These are phyloP conservation scores for Herpetotheres cachinnans DNA, from an alignment of 2,113 vertebrate genomes.

Conservation along the genomic window DNA sequence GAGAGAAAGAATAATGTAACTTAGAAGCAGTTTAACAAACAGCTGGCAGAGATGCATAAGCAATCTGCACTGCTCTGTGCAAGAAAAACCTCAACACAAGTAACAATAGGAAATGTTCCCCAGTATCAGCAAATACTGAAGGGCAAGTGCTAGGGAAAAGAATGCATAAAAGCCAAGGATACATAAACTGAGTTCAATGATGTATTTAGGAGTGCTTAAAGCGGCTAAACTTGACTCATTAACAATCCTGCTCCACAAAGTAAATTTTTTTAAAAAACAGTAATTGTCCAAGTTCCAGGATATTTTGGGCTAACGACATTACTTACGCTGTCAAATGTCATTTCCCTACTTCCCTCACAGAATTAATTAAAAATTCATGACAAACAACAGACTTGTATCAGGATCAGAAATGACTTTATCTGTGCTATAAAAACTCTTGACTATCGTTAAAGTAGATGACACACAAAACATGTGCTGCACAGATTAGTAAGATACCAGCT, in stretches of 20 bases:
- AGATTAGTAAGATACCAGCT: background rate
- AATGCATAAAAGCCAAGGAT: background rate
- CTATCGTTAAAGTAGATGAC: background rate
- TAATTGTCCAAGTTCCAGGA: background rate
- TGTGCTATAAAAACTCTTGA: background rate
- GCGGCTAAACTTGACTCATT: background rate
- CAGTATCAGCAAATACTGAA: background rate
- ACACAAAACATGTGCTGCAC: background rate
- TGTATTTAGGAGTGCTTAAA: background rate
- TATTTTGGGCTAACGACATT: background rate
- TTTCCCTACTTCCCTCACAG: background rate
- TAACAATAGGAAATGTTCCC: background rate
- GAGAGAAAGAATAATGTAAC: background rate
- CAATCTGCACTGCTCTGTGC: background rate
- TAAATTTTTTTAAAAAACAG: background rate
- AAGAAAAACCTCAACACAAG: background rate
- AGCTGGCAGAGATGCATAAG: background rate
- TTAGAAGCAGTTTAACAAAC: background rate
- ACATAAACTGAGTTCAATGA: background rate
- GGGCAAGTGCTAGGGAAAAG: background rate
- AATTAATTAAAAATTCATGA: background rate
- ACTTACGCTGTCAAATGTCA: background rate
- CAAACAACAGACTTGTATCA: background rate
- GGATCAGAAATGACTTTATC: background rate
- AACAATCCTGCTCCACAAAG: background rate